Conservation (phyloP, 2,888 invertebrate genomes). For the Morpho helenor region DNA sequence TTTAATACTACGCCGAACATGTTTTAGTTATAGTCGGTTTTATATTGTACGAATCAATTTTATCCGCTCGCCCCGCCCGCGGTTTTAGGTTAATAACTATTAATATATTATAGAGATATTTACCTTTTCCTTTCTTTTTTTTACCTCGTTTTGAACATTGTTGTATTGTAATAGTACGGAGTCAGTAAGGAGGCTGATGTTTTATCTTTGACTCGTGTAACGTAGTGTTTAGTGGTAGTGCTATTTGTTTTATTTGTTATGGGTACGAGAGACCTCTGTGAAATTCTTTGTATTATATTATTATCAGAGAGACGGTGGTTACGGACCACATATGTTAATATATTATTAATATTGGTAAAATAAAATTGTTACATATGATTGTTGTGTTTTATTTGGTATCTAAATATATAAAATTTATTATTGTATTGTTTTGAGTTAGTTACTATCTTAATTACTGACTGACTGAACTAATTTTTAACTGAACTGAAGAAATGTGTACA, state of each 20-base stretch:
- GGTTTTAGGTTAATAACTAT: slow-evolving; percentile 48
- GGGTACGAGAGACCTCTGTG: slow-evolving; percentile 68
- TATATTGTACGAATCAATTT: too few relatives aligned
- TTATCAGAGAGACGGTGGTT: slow-evolving; percentile 64
- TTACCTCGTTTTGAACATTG: slow-evolving; percentile 66
- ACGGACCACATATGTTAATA: slow-evolving; percentile 78
- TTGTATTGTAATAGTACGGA: slow-evolving; percentile 29
- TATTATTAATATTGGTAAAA: slow-evolving; percentile 79
- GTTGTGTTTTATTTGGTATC: slow-evolving; percentile 39
- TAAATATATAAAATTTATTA: too few relatives aligned
- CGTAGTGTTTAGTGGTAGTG: slow-evolving; percentile 52
- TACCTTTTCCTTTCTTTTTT: slow-evolving; percentile 53
- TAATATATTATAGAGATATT: slow-evolving; percentile 66
- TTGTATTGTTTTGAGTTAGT: not conserved
- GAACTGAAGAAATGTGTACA: too few relatives aligned
- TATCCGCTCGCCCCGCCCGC: slow-evolving; percentile 36
- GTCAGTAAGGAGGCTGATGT: slow-evolving; percentile 47
- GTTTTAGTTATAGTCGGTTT: too few relatives aligned
- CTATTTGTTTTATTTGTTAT: slow-evolving; percentile 71
- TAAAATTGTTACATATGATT: slow-evolving; percentile 77
- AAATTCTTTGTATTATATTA: slow-evolving; percentile 75
- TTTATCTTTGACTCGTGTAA: slow-evolving; percentile 48
- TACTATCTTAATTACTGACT: too few relatives aligned
- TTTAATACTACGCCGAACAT: too few relatives aligned
- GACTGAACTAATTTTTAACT: too few relatives aligned